A percentile compares a stretch with the other conserved stretches of the same genome.
Evolutionary conservation across 2,113 vertebrate species (phyloP).

Genomic region (Bolborhynchus lineola): DNA sequence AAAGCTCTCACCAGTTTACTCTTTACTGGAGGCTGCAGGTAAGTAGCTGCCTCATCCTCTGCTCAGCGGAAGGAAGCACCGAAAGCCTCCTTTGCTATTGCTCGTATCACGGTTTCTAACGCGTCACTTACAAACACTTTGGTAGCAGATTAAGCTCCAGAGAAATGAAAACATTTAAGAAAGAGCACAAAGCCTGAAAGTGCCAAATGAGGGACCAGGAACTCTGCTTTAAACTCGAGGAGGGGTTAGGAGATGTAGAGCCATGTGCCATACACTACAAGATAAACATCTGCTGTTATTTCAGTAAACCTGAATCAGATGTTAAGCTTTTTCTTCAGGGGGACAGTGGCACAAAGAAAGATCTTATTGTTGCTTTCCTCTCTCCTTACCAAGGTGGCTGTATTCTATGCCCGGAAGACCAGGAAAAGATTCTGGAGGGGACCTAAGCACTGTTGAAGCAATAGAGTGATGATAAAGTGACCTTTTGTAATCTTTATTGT

Average conservation of each 20-base stretch:
- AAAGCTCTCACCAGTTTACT: not conserved
- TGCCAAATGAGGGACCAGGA: conserved; percentile 13
- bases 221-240: conserved; percentile 72
- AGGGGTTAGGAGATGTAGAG: conserved; percentile 81
- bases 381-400: not conserved
- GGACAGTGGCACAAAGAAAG: not conserved
- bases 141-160: conserved; percentile 61
- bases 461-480: not conserved
- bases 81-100: conserved; percentile 51
- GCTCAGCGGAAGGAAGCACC: conserved; percentile 57
- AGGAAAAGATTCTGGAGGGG: not conserved
- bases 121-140: conserved; percentile 52
- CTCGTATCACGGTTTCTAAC: conserved; percentile 48
- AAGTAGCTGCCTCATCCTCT: not conserved
- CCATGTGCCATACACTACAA: conserved; percentile 85
- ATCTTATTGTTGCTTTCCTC: not conserved
- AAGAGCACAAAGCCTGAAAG: conserved; percentile 11
- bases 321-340: conserved; percentile 53
- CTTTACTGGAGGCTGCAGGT: conserved; percentile 19
- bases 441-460: not conserved
- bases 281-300: conserved; percentile 86
- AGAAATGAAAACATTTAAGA: conserved; percentile 61
- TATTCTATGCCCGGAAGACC: not conserved
- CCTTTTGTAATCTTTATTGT: not conserved
- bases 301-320: conserved; percentile 83